phyloP scores from a whole-genome alignment of 2,888 invertebrate genomes.

The Gibbula magus region DNA sequence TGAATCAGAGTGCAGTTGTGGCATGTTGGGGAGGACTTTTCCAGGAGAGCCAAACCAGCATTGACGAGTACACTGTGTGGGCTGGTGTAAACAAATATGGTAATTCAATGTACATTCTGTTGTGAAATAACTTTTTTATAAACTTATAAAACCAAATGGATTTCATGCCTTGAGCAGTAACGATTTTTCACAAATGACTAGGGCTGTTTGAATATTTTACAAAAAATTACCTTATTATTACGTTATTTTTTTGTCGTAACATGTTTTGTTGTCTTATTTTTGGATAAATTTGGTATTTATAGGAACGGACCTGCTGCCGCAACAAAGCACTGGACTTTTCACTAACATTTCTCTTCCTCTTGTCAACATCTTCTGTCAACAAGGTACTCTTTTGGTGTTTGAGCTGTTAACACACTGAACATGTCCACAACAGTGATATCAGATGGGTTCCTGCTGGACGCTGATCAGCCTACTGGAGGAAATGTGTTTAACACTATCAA shows the following conservation, averaged over 20 bases:
- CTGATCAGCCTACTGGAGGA: not conserved
- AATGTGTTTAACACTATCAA: slow-evolving; percentile 9
- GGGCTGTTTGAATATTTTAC: too few species aligned
- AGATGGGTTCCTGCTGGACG: slow-evolving; percentile 19
- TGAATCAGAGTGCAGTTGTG: not conserved
- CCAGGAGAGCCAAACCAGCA: slow-evolving; percentile 18
- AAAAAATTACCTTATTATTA: too few species aligned
- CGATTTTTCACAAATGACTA: too few species aligned
- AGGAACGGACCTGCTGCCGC: slow-evolving; percentile 40
- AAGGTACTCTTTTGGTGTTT: slow-evolving; percentile 41
- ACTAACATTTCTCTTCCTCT: slow-evolving; percentile 32
- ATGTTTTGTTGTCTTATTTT: too few species aligned
- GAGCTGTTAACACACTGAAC: slow-evolving; percentile 36
- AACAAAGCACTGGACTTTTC: slow-evolving; percentile 23
- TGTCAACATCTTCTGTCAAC: slow-evolving; percentile 34
- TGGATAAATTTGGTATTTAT: not conserved
- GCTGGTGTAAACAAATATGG: slow-evolving; percentile 34
- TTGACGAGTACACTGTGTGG: not conserved
- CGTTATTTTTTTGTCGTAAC: too few species aligned
- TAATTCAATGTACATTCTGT: slow-evolving; percentile 4
- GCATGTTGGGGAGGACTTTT: slow-evolving; percentile 23
- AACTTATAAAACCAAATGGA: too few species aligned
- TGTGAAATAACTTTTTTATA: too few species aligned
- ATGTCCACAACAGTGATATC: not conserved
- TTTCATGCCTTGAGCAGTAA: too few species aligned